phyloP scores from a whole-genome alignment of 2,888 invertebrate species.

The Cerceris ruficornis region DNA sequence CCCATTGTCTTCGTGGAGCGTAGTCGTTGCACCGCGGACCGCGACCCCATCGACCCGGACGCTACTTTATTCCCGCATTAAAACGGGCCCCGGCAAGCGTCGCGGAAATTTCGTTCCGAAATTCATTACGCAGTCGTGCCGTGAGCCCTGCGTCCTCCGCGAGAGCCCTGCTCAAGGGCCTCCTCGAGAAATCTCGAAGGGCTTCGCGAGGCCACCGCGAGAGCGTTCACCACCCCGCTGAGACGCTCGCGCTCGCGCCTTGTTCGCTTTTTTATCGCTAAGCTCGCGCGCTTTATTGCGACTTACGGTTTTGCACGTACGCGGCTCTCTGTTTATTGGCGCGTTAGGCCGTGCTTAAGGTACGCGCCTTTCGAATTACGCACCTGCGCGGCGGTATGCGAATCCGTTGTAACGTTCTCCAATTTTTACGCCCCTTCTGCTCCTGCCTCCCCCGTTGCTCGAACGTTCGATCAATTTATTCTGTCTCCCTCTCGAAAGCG shows the following conservation, averaged over 20 bases:
- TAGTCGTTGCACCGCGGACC: constrained; percentile 56
- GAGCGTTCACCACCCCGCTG: constrained; percentile 32
- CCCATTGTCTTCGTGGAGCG: constrained; percentile 76
- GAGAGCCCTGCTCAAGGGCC: constrained; percentile 22
- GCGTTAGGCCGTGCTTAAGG: constrained; percentile 2
- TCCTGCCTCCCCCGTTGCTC: too few species aligned
- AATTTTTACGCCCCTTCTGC: neutral
- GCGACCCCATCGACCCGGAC: constrained; percentile 79
- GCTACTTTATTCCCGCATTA: constrained; percentile 78
- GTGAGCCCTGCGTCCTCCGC: constrained; percentile 17
- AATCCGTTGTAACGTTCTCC: neutral
- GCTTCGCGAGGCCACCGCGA: constrained; percentile 15
- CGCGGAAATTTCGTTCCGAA: constrained; percentile 66
- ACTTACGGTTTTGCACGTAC: constrained; percentile 12
- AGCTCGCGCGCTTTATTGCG: constrained; percentile 58
- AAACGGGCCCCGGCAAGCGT: constrained; percentile 65
- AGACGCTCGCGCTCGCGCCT: constrained; percentile 34
- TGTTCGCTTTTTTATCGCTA: constrained; percentile 57
- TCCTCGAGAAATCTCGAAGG: constrained; percentile 7
- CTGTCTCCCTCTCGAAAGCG: too few species aligned
- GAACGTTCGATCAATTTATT: too few species aligned
- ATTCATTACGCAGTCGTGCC: constrained; percentile 69
- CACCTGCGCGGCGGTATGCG: constrained; percentile 29
- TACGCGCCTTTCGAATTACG: constrained; percentile 31
- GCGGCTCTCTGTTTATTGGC: constrained; percentile 41